phyloP scores from a whole-genome alignment of 2,797 vertebrate species.

The Rousettus madagascariensis region DNA sequence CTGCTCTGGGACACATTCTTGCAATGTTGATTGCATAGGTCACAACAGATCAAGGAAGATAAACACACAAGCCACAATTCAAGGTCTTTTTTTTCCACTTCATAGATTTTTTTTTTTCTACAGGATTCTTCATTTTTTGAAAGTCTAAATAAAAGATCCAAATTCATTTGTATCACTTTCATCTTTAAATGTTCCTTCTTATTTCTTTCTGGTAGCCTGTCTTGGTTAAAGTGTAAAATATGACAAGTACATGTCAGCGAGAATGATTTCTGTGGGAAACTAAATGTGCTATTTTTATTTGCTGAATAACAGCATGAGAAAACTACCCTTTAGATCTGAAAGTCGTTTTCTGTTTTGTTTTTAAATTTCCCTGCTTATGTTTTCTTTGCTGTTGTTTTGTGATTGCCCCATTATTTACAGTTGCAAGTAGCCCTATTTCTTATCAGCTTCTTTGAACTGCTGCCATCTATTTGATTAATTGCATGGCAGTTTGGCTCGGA shows the following conservation, averaged over 20 bases:
- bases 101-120: not conserved
- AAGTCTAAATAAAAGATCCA: not conserved
- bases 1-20: not conserved
- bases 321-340: not conserved
- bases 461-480: not conserved
- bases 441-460: not conserved
- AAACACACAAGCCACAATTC: not conserved
- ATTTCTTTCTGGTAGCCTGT: not conserved
- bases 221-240: not conserved
- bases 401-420: not conserved
- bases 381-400: not conserved
- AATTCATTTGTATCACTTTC: not conserved
- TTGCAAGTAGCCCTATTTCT: not conserved
- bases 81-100: not conserved
- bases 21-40: not conserved
- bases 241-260: not conserved
- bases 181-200: constrained; percentile 13
- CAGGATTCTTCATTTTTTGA: not conserved
- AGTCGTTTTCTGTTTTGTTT: not conserved
- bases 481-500: not conserved
- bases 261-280: not conserved
- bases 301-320: not conserved
- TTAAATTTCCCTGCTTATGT: not conserved
- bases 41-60: not conserved
- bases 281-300: not conserved